Evolutionary conservation across 2,888 invertebrate species (phyloP).

Genomic region (Eledona agricola): DNA sequence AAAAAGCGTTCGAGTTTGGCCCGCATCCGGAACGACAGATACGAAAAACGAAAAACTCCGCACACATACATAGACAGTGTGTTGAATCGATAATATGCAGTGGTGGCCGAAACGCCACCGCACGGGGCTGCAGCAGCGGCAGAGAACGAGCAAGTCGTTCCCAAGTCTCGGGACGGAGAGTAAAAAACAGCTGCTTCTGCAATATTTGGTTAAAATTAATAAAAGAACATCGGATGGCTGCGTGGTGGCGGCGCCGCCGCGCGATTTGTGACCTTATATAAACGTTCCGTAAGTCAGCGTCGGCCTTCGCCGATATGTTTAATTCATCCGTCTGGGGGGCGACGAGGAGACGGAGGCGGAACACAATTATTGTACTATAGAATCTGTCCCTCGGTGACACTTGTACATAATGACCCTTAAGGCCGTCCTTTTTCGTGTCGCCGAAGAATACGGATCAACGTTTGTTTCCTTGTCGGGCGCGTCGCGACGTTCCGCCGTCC

Average conservation of each 20-base stretch:
- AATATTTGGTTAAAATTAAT: slow-evolving; percentile 57
- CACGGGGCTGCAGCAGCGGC: no score
- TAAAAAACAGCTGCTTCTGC: slow-evolving; percentile 56
- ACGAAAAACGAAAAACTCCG: no score
- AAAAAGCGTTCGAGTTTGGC: no score
- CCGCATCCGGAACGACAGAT: no score
- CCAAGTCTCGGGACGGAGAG: slow-evolving; percentile 17
- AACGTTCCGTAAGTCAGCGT: slow-evolving; percentile 28
- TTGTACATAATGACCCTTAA: slow-evolving; percentile 68
- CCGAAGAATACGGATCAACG: neutral
- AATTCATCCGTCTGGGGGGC: slow-evolving; percentile 52
- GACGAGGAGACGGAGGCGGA: slow-evolving; percentile 45
- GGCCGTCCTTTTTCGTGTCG: slow-evolving; percentile 29
- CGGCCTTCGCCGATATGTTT: slow-evolving; percentile 52
- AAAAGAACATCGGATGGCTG: slow-evolving; percentile 47
- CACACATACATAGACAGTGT: no score
- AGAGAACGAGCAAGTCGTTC: slow-evolving; percentile 11
- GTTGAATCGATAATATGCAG: no score
- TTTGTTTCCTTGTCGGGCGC: slow-evolving; percentile 10
- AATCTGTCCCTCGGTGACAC: slow-evolving; percentile 68
- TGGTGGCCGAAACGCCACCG: no score
- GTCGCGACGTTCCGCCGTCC: slow-evolving; percentile 20
- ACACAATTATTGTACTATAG: slow-evolving; percentile 64
- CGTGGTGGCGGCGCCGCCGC: slow-evolving; percentile 8
- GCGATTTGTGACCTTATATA: slow-evolving; percentile 43